A percentile compares a stretch with the other conserved stretches of the same genome.
Conservation (phyloP, 2,888 invertebrate genomes). For the Melanargia galathea region DNA sequence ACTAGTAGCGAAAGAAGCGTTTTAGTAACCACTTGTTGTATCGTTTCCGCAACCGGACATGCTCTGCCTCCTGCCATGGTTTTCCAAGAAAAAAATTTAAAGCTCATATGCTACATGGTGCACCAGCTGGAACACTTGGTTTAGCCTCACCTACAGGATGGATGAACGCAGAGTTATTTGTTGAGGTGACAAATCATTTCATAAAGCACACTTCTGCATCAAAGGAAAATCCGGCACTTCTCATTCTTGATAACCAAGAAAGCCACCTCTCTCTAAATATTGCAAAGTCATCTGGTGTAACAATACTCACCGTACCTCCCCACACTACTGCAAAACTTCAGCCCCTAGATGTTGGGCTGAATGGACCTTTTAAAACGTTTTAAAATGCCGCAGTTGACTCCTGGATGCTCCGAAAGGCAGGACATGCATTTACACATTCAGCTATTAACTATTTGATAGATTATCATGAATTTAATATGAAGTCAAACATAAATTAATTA, state of each 20-base stretch:
- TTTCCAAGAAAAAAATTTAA: not conserved
- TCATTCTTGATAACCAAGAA: not conserved
- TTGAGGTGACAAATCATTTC: not conserved
- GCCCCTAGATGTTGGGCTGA: not conserved
- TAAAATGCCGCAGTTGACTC: not conserved
- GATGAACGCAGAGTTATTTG: constrained; percentile 3
- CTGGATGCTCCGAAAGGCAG: no score
- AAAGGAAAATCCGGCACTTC: not conserved
- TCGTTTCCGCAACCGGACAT: not conserved
- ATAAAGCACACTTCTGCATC: not conserved
- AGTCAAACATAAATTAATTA: no score
- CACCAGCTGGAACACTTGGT: not conserved
- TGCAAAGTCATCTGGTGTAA: no score
- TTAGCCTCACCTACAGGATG: not conserved
- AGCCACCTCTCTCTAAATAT: constrained; percentile 1
- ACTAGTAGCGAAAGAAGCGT: not conserved
- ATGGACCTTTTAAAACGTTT: not conserved
- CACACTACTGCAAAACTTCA: no score
- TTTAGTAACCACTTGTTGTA: not conserved
- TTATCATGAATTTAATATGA: no score
- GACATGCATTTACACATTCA: no score
- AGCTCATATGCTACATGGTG: constrained; percentile 2
- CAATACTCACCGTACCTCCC: no score
- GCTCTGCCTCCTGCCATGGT: not conserved
- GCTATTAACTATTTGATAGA: no score